phyloP scores from a whole-genome alignment of 2,888 invertebrate genomes.

The Vandiemenella viatica region DNA sequence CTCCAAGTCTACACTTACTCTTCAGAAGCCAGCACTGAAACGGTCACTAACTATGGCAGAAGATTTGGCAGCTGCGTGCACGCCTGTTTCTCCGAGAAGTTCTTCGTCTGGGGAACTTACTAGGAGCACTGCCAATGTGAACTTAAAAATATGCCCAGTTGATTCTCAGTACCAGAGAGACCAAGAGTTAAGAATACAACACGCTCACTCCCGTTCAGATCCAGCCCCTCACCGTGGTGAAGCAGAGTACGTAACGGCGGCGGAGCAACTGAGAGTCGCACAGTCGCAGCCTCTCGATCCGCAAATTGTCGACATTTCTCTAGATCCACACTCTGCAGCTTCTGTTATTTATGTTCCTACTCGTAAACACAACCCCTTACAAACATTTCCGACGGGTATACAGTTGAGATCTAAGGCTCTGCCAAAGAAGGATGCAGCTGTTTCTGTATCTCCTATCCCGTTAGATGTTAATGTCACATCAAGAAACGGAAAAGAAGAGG shows the following conservation, averaged over 20 bases:
- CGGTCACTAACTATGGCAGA: slow-evolving; percentile 15
- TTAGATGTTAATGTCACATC: slow-evolving; percentile 63
- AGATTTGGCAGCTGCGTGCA: neutral
- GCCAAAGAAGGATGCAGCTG: slow-evolving; percentile 14
- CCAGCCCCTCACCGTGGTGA: slow-evolving; percentile 31
- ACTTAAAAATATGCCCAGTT: slow-evolving; percentile 23
- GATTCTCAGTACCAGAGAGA: slow-evolving; percentile 24
- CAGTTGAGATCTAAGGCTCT: neutral
- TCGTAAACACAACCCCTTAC: slow-evolving; percentile 1
- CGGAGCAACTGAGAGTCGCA: neutral
- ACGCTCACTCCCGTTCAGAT: slow-evolving; percentile 51
- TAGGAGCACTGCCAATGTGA: slow-evolving; percentile 13
- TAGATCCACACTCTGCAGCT: neutral
- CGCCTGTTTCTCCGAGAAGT: neutral
- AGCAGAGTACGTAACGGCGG: neutral
- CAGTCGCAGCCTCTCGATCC: slow-evolving; percentile 3
- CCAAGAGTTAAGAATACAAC: slow-evolving; percentile 30
- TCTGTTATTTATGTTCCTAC: neutral
- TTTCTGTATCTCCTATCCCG: slow-evolving; percentile 21
- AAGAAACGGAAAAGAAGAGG: slow-evolving; percentile 37
- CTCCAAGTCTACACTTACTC: neutral
- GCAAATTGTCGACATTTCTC: slow-evolving; percentile 3
- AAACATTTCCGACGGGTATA: slow-evolving; percentile 6
- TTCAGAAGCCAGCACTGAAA: slow-evolving; percentile 12
- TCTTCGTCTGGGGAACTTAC: slow-evolving; percentile 4